Evolutionary conservation across 2,888 invertebrate genomes (phyloP), one percentile per base, ranked within the genome.

Genomic region (Baronia brevicornis): DNA sequence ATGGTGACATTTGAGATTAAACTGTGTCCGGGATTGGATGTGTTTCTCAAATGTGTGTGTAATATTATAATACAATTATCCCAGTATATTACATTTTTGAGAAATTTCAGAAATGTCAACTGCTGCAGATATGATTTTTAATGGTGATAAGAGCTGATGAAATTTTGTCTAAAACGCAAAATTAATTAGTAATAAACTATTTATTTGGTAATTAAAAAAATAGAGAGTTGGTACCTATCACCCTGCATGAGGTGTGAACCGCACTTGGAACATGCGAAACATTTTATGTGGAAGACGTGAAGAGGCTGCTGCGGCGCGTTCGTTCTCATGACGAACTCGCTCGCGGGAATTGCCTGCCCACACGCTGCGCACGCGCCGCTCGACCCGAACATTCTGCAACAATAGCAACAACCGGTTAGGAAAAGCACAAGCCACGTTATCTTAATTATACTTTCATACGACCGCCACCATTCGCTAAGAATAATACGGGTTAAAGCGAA

Each of bases 231-330:
- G 3, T 68, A 91, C 89, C 94, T 90, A 89, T 97, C 96, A 59
- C 97, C 97, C 59, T 94, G 91, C 78, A 92, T 90, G 60, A 97
- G 91, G 78, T 91, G 93, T 60, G 91, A 89, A 59, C 93, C 91
- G 79, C 97, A 97, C 79, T 96, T 95, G 82, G 93, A 94, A 88
- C 97, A 97, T 55, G 92, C 90, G 87, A 97, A 97, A 86, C 96
- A 97, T 86, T 95, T 95, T 84, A 96, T 89, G 88, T 97, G 97
- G 89, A 95, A 96, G 61, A 95, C 94, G 79, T 90, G 90, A 47
- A 88, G 84, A 14, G 80, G 80, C 60, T 89, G 84, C 71, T 87
- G 85, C 9, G 82, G 84, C 29, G 77, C 80, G 49, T 89, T 91
- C 58, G 92, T 91, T 75, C 94, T 88, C 93, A 96, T 96, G 62